Base-by-base conservation (phyloP, 2,888 invertebrate species). In the Iselma pallidipennis region DNA sequence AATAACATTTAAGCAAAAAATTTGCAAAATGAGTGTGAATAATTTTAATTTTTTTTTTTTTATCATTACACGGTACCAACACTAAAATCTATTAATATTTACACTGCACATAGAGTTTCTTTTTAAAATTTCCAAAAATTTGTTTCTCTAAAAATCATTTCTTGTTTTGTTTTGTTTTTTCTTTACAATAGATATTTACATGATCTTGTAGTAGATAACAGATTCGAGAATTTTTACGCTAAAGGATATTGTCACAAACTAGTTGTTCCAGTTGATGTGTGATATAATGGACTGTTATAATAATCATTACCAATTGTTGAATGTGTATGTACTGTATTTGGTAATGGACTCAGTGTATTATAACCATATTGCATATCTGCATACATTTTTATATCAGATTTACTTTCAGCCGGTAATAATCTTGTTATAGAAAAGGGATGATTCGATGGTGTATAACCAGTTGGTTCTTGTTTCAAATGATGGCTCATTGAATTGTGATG, bases 361-460 rank as follows among this genome's bases (percentile, higher is more conserved):
- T 88, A 88, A 61, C 86, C 86, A 33, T 86, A 86, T 83, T 91
- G 92, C 78, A 92, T 94, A 1, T 72, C 71, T 4, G 66, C 45
- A 83, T 95, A 95, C 92, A 95, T 94, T 83, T 95, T 95, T 74
- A 94, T 89, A 82, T 95, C 95, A 69, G 94, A 86, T 82, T 95
- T 94, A 70, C 91, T 90, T 81, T 94, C 94, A 55, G 90, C 88
- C 57, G 96, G 95, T 77, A 97, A 87, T 79, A 97, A 86, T 81
- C 95, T 90, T 75, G 93, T 95, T 82, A 97, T 97, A 81, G 95
- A 95, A 85, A 97, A 97, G 23, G 96, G 96, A 80, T 95, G 96
- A 80, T 88, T 92, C 70, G 92, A 89, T 14, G 92, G 91, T 61
- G 93, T 91, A 78, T 92, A 92, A 42, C 80, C 80, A 5, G 79